Evolutionary conservation across 2,113 vertebrate genomes (phyloP).

Genomic region (Sander vitreus): DNA sequence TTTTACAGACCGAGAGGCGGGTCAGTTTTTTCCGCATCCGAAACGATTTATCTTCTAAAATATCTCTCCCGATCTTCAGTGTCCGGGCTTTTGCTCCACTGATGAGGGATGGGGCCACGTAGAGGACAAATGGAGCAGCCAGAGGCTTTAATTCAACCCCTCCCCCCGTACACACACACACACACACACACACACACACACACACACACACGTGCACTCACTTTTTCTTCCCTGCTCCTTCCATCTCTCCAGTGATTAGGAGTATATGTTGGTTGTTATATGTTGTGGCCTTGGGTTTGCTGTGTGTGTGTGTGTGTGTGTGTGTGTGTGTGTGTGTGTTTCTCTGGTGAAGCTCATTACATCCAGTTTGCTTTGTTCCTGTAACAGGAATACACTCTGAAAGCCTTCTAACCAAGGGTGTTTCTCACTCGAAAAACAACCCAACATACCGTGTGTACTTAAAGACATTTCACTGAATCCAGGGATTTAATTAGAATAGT

Average conservation of each 20-base stretch:
- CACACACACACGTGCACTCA: neutral
- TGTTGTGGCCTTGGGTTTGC: conserved; percentile 38
- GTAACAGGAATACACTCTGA: neutral
- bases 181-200: too few relatives aligned
- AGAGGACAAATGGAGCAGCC: conserved; percentile 63
- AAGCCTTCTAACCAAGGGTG: neutral
- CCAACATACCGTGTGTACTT: neutral
- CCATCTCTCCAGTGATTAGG: conserved; percentile 42
- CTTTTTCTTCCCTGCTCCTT: neutral
- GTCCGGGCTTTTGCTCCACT: conserved; percentile 24
- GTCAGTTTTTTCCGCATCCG: neutral
- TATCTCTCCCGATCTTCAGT: conserved; percentile 9
- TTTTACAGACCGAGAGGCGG: neutral
- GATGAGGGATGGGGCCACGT: conserved; percentile 53
- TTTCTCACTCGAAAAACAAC: neutral
- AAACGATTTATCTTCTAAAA: conserved; percentile 48
- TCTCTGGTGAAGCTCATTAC: conserved; percentile 34
- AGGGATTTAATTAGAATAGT: neutral
- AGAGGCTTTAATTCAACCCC: conserved; percentile 50
- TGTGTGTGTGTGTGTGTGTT: conserved; percentile 8
- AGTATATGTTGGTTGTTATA: conserved; percentile 52
- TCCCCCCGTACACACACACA: neutral
- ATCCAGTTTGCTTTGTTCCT: conserved; percentile 17
- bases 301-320: conserved; percentile 9
- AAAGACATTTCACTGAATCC: neutral